Percentiles rank a stretch among this genome's conserved stretches.
Evolutionary conservation across 2,888 invertebrate species (phyloP).

Genomic region (Euplagia quadripunctaria): DNA sequence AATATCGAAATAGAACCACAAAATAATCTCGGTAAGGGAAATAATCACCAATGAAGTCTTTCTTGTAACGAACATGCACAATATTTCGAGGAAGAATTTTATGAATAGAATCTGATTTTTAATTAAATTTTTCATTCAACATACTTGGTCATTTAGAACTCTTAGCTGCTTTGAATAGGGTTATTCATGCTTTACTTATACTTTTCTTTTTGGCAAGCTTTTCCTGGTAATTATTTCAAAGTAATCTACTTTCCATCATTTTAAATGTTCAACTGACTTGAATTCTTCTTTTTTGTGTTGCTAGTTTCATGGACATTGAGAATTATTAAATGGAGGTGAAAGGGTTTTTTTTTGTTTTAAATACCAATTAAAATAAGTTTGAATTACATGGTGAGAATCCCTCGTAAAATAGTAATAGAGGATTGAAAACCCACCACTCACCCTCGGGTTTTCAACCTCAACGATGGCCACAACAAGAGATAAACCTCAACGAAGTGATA

Average conservation of each 20-base stretch:
- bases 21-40: conserved; percentile 37
- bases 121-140: conserved; percentile 50
- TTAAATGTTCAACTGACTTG: conserved; percentile 14
- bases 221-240: conserved; percentile 26
- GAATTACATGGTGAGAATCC: too few relatives aligned
- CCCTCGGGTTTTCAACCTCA: too few relatives aligned
- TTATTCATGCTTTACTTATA: conserved; percentile 39
- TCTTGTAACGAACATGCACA: conserved; percentile 34
- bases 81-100: conserved; percentile 34
- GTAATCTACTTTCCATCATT: conserved; percentile 20
- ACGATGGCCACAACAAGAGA: too few relatives aligned
- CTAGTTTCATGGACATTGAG: not conserved
- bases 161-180: conserved; percentile 36
- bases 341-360: too few relatives aligned
- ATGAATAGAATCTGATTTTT: conserved; percentile 50
- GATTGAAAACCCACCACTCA: too few relatives aligned
- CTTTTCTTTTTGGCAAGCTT: conserved; percentile 23
- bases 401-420: too few relatives aligned
- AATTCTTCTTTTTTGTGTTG: not conserved
- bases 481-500: too few relatives aligned
- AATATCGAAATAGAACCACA: conserved; percentile 49
- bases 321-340: not conserved
- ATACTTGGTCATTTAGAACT: conserved; percentile 50
- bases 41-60: conserved; percentile 18
- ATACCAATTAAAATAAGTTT: too few relatives aligned